Conservation (phyloP, 2,888 invertebrate species). For the Polydrusus pterygomalis region DNA sequence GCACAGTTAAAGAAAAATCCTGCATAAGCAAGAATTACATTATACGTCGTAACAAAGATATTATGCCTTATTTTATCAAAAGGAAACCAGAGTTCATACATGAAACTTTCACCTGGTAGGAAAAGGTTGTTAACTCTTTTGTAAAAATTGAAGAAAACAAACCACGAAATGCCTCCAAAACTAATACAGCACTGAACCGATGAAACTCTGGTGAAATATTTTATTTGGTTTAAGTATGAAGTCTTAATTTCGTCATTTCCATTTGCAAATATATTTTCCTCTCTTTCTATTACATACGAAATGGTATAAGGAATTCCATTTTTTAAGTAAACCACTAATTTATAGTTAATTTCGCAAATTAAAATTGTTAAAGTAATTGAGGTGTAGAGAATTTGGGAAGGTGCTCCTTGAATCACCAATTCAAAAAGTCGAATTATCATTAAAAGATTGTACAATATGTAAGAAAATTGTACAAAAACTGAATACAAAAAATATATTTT, state of each 20-base stretch:
- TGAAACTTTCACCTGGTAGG: constrained; percentile 27
- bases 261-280: constrained; percentile 14
- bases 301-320: constrained; percentile 38
- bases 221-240: constrained; percentile 26
- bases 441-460: neutral
- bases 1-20: constrained; percentile 45
- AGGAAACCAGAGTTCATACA: constrained; percentile 45
- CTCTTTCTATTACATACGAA: constrained; percentile 19
- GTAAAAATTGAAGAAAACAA: constrained; percentile 22
- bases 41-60: constrained; percentile 22
- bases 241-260: constrained; percentile 7
- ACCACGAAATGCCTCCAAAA: constrained; percentile 10
- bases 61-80: constrained; percentile 31
- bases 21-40: constrained; percentile 20
- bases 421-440: constrained; percentile 1
- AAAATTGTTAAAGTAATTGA: constrained; percentile 26
- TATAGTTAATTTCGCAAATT: constrained; percentile 41
- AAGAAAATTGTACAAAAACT: constrained; percentile 1
- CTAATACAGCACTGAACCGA: neutral
- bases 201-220: constrained; percentile 3
- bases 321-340: constrained; percentile 37
- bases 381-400: constrained; percentile 5
- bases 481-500: neutral
- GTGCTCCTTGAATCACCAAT: neutral
- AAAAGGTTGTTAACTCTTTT: constrained; percentile 6